These are phyloP conservation scores for Caenorhabditis latens DNA, from an alignment of 1,140 invertebrate species.

Conservation along the genomic window DNA sequence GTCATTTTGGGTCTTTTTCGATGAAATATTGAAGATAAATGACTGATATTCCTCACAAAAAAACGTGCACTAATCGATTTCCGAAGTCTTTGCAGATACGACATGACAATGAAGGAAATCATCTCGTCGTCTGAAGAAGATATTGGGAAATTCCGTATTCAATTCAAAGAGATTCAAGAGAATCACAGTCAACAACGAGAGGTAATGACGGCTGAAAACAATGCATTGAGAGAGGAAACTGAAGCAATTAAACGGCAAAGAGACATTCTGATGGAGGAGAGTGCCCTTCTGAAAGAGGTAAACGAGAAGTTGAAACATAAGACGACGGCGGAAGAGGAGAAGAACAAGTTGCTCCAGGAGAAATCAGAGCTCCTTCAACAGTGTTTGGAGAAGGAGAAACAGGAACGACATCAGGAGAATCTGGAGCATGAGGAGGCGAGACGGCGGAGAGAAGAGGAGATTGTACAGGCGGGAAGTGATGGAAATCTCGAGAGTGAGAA, in stretches of 20 bases:
- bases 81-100: slow-evolving; percentile 14
- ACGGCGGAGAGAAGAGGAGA: neutral
- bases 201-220: slow-evolving; percentile 23
- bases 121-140: slow-evolving; percentile 13
- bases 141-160: slow-evolving; percentile 36
- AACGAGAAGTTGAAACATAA: slow-evolving; percentile 27
- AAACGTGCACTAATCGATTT: too few species aligned
- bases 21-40: too few species aligned
- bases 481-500: neutral
- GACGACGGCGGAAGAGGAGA: neutral
- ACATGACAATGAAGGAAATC: slow-evolving; percentile 6
- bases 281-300: neutral
- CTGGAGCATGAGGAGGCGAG: neutral
- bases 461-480: neutral
- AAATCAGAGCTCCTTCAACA: slow-evolving; percentile 12
- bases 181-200: slow-evolving; percentile 50
- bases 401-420: neutral
- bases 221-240: slow-evolving; percentile 25
- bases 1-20: too few species aligned
- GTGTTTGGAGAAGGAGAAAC: slow-evolving; percentile 1
- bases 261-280: slow-evolving; percentile 12
- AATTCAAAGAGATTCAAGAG: slow-evolving; percentile 53
- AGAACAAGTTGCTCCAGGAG: slow-evolving; percentile 37
- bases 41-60: too few species aligned
- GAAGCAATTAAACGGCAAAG: slow-evolving; percentile 20